Conservation (phyloP, 2,888 invertebrate species). For the Temnothorax rugatulus region DNA sequence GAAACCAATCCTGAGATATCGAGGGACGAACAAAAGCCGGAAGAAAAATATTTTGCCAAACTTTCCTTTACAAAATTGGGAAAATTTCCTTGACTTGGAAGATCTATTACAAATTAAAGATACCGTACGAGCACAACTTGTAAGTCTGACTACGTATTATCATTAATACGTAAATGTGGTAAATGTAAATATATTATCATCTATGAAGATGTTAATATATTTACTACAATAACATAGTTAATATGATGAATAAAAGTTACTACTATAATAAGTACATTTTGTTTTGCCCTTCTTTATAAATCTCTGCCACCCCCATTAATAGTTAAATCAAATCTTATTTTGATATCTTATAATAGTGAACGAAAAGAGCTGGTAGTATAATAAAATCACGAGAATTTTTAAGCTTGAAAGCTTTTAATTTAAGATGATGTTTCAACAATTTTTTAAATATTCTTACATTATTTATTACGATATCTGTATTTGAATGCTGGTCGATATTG, state of each 20-base stretch:
- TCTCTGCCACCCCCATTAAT: no score
- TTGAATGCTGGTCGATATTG: no score
- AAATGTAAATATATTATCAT: no score
- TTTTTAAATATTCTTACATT: no score
- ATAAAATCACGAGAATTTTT: no score
- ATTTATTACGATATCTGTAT: no score
- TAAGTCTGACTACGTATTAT: conserved; percentile 4
- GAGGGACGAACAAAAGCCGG: neutral
- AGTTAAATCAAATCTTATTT: no score
- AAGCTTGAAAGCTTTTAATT: no score
- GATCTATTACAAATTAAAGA: neutral
- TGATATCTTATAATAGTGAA: no score
- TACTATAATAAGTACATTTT: neutral
- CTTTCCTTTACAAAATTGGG: neutral
- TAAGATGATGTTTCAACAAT: no score
- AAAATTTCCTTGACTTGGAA: neutral
- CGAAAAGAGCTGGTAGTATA: no score
- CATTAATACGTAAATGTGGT: no score
- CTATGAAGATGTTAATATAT: neutral
- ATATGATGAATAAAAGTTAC: neutral
- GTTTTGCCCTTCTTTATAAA: neutral
- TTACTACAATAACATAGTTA: neutral
- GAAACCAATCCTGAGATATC: neutral
- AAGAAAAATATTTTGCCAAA: conserved; percentile 9
- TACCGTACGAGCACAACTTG: neutral